phyloP scores from a whole-genome alignment of 2,113 vertebrate genomes.

The Phylloscopus trochiloides region DNA sequence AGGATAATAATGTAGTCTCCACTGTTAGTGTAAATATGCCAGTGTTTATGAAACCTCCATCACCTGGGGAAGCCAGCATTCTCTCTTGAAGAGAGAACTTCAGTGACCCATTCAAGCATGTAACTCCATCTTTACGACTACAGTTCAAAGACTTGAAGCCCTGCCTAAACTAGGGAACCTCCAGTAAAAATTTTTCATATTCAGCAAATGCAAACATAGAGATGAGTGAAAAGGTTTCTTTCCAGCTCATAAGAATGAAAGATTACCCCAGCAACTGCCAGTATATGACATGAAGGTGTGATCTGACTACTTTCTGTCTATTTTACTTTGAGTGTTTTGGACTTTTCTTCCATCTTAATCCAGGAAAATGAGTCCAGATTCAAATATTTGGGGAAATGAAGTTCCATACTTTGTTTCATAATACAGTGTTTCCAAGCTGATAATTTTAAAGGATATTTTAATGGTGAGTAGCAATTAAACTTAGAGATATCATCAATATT shows the following conservation, averaged over 20 bases:
- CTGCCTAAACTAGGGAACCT: not conserved
- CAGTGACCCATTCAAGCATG: not conserved
- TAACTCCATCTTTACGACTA: not conserved
- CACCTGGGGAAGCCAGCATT: not conserved
- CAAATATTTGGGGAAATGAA: not conserved
- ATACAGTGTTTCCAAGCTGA: not conserved
- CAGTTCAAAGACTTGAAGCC: accelerated
- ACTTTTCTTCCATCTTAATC: not conserved
- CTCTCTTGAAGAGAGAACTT: not conserved
- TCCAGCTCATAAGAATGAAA: not conserved
- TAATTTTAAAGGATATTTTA: not conserved
- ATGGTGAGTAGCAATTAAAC: not conserved
- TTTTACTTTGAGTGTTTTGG: not conserved
- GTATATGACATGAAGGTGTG: not conserved
- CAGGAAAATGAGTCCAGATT: not conserved
- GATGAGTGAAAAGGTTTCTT: not conserved
- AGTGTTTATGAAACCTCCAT: not conserved
- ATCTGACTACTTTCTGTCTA: not conserved
- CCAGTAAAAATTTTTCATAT: not conserved
- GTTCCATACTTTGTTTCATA: not conserved
- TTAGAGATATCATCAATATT: not conserved
- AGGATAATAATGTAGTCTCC: not conserved
- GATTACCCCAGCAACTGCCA: not conserved
- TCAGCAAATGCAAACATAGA: not conserved
- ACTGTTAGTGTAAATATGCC: not conserved